Percentiles rank a stretch among this genome's conserved stretches.
Evolutionary conservation across 2,888 invertebrate species (phyloP).

Genomic region (Idaea straminata): DNA sequence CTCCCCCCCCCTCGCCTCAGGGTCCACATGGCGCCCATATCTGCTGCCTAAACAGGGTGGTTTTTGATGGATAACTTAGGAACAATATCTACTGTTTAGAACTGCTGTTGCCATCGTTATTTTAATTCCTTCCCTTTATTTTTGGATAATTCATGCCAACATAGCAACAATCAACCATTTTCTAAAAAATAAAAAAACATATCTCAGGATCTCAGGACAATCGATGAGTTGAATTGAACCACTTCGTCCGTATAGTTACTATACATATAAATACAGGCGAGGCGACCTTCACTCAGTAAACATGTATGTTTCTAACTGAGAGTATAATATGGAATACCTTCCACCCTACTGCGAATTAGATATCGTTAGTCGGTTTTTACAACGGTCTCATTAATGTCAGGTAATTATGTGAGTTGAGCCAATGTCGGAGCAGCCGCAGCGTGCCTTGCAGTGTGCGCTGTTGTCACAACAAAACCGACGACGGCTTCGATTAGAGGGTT

Average conservation of each 20-base stretch:
- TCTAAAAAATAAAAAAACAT: too few relatives aligned
- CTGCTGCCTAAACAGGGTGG: slow-evolving; percentile 5
- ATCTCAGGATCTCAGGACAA: too few relatives aligned
- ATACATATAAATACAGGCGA: too few relatives aligned
- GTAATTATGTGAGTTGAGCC: neutral
- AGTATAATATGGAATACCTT: neutral
- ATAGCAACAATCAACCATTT: too few relatives aligned
- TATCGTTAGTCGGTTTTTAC: neutral
- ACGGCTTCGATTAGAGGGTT: neutral
- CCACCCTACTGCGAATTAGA: neutral
- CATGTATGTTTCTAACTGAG: neutral
- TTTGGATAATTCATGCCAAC: too few relatives aligned
- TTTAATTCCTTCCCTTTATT: too few relatives aligned
- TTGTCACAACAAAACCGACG: neutral
- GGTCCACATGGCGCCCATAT: slow-evolving; percentile 2
- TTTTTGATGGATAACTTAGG: slow-evolving; percentile 5
- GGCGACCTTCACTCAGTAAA: neutral
- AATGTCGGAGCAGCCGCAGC: neutral
- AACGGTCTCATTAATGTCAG: neutral
- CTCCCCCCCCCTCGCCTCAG: slow-evolving; percentile 5
- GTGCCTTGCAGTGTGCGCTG: neutral
- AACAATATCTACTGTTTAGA: too few relatives aligned
- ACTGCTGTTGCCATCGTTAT: too few relatives aligned
- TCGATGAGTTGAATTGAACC: too few relatives aligned
- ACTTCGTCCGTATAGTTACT: too few relatives aligned